phyloP scores from a whole-genome alignment of 1,140 invertebrate genomes.

The Sipha flava region DNA sequence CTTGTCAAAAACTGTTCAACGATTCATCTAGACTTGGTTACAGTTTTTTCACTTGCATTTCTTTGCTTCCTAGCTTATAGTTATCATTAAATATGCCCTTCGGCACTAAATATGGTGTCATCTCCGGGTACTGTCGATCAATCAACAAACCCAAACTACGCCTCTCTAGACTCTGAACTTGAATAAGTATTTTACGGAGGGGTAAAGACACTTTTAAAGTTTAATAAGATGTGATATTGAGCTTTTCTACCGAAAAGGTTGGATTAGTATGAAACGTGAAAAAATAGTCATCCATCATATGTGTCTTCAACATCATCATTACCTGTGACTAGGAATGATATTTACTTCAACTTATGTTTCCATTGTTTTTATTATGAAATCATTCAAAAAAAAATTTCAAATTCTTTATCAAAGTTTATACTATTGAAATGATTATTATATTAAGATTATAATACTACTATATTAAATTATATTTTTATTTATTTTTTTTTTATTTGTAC shows the following conservation, averaged over 20 bases:
- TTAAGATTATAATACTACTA: no score
- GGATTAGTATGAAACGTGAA: constrained; percentile 15
- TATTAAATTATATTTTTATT: no score
- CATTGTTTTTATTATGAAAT: neutral
- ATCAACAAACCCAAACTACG: constrained; percentile 12
- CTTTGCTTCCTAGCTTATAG: neutral
- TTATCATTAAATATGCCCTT: neutral
- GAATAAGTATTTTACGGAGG: neutral
- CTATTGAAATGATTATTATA: no score
- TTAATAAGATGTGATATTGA: constrained; percentile 21
- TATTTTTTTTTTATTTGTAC: no score
- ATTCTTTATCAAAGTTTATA: no score
- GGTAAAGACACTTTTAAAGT: constrained; percentile 6
- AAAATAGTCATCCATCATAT: constrained; percentile 3
- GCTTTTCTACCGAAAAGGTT: neutral
- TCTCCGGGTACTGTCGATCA: constrained; percentile 16
- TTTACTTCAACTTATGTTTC: neutral
- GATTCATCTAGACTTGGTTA: neutral
- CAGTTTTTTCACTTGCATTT: neutral
- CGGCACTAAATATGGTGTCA: neutral
- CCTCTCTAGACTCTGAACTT: neutral
- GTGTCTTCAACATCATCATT: constrained; percentile 8
- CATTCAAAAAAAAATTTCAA: neutral
- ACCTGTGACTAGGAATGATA: neutral
- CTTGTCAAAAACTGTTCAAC: constrained; percentile 21